Percentiles rank a stretch among this genome's conserved stretches.
Conservation (phyloP, 2,888 invertebrate genomes). For the Synanthedon formicaeformis region DNA sequence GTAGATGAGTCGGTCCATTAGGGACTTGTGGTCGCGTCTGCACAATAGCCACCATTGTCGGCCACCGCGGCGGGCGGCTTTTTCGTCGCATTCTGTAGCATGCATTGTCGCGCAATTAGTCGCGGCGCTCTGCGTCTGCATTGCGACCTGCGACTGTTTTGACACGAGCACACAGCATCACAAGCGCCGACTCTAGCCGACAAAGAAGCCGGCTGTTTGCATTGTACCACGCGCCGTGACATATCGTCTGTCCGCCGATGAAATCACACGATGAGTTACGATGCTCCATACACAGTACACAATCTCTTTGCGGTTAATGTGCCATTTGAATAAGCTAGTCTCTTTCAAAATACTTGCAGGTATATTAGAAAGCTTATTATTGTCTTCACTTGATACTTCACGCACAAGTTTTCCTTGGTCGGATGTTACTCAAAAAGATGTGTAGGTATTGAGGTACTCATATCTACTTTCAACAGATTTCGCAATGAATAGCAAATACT, state of each 20-base stretch:
- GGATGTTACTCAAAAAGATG: too few species aligned
- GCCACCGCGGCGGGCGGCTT: conserved; percentile 31
- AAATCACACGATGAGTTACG: conserved; percentile 26
- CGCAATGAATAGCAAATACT: too few species aligned
- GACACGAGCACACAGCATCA: conserved; percentile 45
- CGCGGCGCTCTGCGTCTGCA: conserved; percentile 39
- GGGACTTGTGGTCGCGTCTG: conserved; percentile 32
- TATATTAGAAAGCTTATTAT: too few species aligned
- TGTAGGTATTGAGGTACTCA: too few species aligned
- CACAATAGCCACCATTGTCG: conserved; percentile 30
- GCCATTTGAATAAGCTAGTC: conserved; percentile 25
- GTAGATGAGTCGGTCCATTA: too few species aligned
- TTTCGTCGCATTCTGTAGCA: conserved; percentile 10
- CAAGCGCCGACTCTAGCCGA: conserved; percentile 31
- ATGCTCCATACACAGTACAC: conserved; percentile 41
- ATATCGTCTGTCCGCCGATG: conserved; percentile 55
- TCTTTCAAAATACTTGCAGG: too few species aligned
- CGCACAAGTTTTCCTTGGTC: too few species aligned
- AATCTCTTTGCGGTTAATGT: conserved; percentile 30
- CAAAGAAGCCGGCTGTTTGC: conserved; percentile 64
- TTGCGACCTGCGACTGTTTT: conserved; percentile 31
- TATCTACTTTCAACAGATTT: too few species aligned
- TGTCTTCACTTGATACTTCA: too few species aligned
- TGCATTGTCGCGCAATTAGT: conserved; percentile 54
- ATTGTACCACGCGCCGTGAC: conserved; percentile 65